Conservation (phyloP, 2,888 invertebrate genomes). For the Orchestes rusci region DNA sequence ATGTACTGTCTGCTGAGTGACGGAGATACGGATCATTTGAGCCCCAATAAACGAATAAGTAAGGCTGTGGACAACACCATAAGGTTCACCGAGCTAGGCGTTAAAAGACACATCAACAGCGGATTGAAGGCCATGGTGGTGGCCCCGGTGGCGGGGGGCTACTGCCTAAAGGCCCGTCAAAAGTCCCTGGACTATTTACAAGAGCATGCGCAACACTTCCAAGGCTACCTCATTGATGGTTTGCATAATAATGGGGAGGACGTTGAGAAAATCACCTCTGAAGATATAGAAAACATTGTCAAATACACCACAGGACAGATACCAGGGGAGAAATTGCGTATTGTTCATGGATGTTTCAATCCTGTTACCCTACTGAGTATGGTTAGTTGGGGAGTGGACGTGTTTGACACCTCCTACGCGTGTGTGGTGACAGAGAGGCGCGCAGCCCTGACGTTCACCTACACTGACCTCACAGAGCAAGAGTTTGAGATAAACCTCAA, state of each 20-base stretch:
- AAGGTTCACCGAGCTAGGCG: constrained; percentile 60
- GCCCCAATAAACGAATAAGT: constrained; percentile 59
- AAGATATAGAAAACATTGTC: constrained; percentile 54
- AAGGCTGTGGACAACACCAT: constrained; percentile 68
- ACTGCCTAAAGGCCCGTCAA: constrained; percentile 50
- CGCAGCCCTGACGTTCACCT: constrained; percentile 54
- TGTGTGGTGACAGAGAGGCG: constrained; percentile 61
- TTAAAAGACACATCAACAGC: constrained; percentile 53
- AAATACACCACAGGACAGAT: constrained; percentile 51
- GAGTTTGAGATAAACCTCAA: constrained; percentile 53
- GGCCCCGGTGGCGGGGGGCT: constrained; percentile 63
- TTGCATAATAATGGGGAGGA: constrained; percentile 67
- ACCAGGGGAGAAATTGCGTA: constrained; percentile 60
- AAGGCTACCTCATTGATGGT: constrained; percentile 76
- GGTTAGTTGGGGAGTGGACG: constrained; percentile 71
- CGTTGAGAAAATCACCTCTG: constrained; percentile 47
- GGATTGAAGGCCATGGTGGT: constrained; percentile 48
- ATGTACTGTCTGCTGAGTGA: constrained; percentile 77
- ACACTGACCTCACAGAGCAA: constrained; percentile 36
- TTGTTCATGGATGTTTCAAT: constrained; percentile 74
- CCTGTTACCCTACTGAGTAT: constrained; percentile 66
- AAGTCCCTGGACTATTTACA: constrained; percentile 56
- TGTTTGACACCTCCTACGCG: constrained; percentile 84
- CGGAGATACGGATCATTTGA: constrained; percentile 60
- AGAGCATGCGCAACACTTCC: constrained; percentile 49